phyloP scores from a whole-genome alignment of 2,113 vertebrate genomes.

The Pseudorhombus dupliciocellatus region DNA sequence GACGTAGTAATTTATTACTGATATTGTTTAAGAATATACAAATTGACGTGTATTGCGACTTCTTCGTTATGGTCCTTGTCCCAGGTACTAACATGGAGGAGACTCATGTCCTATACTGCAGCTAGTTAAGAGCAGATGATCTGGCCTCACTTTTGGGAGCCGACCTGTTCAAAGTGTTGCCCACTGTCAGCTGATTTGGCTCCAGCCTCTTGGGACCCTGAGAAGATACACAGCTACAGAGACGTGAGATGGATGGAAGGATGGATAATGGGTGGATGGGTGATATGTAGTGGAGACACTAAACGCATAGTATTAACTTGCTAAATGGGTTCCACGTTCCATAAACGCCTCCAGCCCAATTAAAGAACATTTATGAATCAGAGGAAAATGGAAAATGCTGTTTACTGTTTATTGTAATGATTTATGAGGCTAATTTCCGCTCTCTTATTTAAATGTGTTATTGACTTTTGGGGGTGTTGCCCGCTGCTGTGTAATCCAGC shows the following conservation, averaged over 20 bases:
- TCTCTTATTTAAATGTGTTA: background rate
- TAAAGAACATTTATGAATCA: background rate
- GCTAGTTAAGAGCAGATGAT: too few relatives aligned
- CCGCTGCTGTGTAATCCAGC: background rate
- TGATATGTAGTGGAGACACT: background rate
- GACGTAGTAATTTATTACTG: background rate
- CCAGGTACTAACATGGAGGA: too few relatives aligned
- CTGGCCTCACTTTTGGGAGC: too few relatives aligned
- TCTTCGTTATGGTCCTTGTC: too few relatives aligned
- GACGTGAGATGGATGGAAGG: too few relatives aligned
- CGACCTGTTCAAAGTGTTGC: too few relatives aligned
- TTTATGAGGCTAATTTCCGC: background rate
- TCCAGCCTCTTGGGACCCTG: too few relatives aligned
- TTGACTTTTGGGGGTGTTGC: background rate
- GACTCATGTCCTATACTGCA: too few relatives aligned
- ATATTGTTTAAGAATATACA: too few relatives aligned
- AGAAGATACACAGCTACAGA: too few relatives aligned
- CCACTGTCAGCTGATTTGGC: too few relatives aligned
- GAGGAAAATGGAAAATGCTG: background rate
- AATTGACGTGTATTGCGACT: too few relatives aligned
- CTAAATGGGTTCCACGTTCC: background rate
- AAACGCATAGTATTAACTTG: background rate
- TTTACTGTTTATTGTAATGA: background rate
- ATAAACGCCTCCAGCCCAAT: background rate
- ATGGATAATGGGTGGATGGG: background rate